Percentiles rank a stretch among this genome's conserved stretches.
phyloP scores from a whole-genome alignment of 2,888 invertebrate species.

The Chloroclystis v-ata region DNA sequence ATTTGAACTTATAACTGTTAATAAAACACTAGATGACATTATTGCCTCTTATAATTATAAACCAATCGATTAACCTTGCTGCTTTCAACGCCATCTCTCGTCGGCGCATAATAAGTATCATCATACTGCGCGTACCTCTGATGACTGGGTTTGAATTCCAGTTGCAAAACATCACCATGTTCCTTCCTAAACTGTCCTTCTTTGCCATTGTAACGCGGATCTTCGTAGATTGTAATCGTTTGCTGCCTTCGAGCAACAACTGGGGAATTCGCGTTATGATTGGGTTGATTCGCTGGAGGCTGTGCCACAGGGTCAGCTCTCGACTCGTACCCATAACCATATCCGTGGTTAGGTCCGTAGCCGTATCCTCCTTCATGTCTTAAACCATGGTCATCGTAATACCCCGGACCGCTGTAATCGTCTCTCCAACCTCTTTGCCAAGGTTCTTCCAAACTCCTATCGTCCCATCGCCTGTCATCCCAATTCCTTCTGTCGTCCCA shows the following conservation, averaged over 20 bases:
- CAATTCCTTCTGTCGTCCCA: conserved; percentile 47
- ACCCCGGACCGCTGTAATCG: conserved; percentile 61
- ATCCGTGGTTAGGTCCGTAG: conserved; percentile 59
- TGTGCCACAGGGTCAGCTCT: conserved; percentile 50
- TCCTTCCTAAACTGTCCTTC: conserved; percentile 59
- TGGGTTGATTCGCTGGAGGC: conserved; percentile 37
- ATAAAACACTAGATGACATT: conserved; percentile 16
- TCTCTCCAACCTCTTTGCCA: conserved; percentile 51
- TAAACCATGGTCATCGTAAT: conserved; percentile 62
- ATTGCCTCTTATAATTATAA: conserved; percentile 69
- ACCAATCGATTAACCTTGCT: conserved; percentile 74
- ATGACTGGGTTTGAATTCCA: conserved; percentile 67
- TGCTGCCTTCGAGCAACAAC: conserved; percentile 68
- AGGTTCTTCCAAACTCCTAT: conserved; percentile 31
- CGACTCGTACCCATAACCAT: conserved; percentile 67
- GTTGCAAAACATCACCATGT: conserved; percentile 63
- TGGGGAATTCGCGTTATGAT: conserved; percentile 43
- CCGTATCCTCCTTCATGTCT: conserved; percentile 66
- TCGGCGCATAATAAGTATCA: conserved; percentile 59
- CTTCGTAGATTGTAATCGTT: conserved; percentile 74
- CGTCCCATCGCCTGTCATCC: conserved; percentile 33
- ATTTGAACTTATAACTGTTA: no score
- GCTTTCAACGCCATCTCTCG: conserved; percentile 54
- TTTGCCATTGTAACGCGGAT: conserved; percentile 66
- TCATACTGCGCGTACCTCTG: conserved; percentile 66